These are phyloP conservation scores for Strigamia transsilvanica DNA, from an alignment of 2,888 invertebrate species.

Conservation along the genomic window DNA sequence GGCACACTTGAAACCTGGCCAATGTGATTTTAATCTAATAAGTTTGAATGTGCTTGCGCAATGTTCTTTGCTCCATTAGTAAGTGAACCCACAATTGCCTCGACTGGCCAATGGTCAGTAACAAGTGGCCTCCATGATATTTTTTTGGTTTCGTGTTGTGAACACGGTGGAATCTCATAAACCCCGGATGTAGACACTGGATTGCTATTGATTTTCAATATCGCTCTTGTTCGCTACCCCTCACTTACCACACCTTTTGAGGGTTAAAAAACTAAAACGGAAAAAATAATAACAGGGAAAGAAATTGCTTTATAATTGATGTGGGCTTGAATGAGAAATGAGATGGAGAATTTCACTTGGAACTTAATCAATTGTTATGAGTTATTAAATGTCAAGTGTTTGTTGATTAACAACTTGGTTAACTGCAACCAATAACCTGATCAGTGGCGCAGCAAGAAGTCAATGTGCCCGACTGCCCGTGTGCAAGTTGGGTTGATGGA, in stretches of 20 bases:
- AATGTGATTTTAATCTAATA: not conserved
- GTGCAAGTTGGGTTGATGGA: too few species aligned
- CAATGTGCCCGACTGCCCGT: too few species aligned
- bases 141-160: not conserved
- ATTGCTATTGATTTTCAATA: conserved; percentile 38
- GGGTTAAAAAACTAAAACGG: not conserved
- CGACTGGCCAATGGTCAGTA: not conserved
- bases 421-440: too few species aligned
- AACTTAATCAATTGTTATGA: too few species aligned
- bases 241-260: not conserved
- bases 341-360: too few species aligned
- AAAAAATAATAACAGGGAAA: not conserved
- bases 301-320: not conserved
- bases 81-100: not conserved
- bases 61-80: conserved; percentile 13
- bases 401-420: too few species aligned
- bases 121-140: conserved; percentile 13
- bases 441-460: too few species aligned
- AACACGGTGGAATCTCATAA: not conserved
- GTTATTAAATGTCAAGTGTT: too few species aligned
- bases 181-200: conserved; percentile 38
- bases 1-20: not conserved
- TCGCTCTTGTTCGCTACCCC: conserved; percentile 5
- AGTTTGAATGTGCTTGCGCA: not conserved
- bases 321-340: too few species aligned